Evolutionary conservation across 1,140 invertebrate species (phyloP).

Genomic region (Drosophila bocki): DNA sequence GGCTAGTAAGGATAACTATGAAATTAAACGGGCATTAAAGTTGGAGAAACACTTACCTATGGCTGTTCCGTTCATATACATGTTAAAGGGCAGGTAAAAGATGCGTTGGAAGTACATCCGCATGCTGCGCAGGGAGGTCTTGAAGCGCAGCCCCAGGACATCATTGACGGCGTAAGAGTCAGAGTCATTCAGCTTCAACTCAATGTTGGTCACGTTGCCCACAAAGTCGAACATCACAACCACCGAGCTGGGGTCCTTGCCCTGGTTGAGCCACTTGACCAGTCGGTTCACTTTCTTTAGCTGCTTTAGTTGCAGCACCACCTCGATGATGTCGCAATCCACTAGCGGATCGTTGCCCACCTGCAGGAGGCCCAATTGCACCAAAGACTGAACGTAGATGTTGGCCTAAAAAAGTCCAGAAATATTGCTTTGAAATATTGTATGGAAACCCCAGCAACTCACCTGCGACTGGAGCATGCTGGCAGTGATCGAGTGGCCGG

Average conservation of each 20-base stretch:
- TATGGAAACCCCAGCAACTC: background rate
- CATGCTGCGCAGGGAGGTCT: slow-evolving; percentile 68
- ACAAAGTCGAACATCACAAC: slow-evolving; percentile 76
- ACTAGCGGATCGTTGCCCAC: slow-evolving; percentile 76
- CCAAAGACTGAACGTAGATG: slow-evolving; percentile 75
- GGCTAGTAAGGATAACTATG: slow-evolving; percentile 19
- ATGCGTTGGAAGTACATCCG: slow-evolving; percentile 76
- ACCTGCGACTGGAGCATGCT: slow-evolving; percentile 76
- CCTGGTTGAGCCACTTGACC: slow-evolving; percentile 44
- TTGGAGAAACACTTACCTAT: slow-evolving; percentile 49
- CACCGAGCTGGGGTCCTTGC: slow-evolving; percentile 31
- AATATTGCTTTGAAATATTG: background rate
- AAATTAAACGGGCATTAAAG: background rate
- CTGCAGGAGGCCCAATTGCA: slow-evolving; percentile 74
- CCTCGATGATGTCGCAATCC: slow-evolving; percentile 76
- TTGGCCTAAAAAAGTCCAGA: slow-evolving; percentile 42
- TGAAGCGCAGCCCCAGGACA: slow-evolving; percentile 70
- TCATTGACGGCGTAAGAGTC: slow-evolving; percentile 69
- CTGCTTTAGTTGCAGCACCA: slow-evolving; percentile 69
- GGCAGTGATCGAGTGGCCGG: slow-evolving; percentile 65
- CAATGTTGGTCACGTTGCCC: slow-evolving; percentile 67
- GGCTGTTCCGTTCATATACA: slow-evolving; percentile 65
- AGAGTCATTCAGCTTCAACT: slow-evolving; percentile 57
- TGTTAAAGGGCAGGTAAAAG: slow-evolving; percentile 76
- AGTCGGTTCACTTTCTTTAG: slow-evolving; percentile 62